Conservation (phyloP, 2,113 vertebrate species). For the Amphiprion percula region DNA sequence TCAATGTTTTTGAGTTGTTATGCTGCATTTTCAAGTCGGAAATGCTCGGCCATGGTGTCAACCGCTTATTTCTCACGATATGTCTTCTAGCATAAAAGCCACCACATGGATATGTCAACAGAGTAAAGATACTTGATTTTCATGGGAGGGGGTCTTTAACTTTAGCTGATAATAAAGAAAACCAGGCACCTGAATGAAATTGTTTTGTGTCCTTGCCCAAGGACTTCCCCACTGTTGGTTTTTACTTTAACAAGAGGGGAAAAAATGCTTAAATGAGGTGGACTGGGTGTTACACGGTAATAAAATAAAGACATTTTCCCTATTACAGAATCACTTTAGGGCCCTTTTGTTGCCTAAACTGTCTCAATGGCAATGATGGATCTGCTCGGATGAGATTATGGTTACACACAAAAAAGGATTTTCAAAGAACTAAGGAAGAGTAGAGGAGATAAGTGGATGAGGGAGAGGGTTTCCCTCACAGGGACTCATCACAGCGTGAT, state of each 20-base stretch:
- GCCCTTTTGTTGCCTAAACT: constrained; percentile 19
- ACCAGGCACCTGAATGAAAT: not conserved
- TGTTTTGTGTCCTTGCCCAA: not conserved
- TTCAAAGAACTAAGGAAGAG: constrained; percentile 51
- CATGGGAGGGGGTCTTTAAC: no score
- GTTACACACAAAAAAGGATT: constrained; percentile 48
- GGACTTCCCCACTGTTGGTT: not conserved
- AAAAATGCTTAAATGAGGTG: not conserved
- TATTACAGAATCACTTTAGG: constrained; percentile 24
- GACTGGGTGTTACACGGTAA: not conserved
- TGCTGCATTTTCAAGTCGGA: no score
- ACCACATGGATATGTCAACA: no score
- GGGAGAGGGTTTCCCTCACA: constrained; percentile 22
- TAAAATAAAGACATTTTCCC: not conserved
- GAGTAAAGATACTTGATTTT: no score
- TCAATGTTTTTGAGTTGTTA: no score
- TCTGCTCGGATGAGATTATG: constrained; percentile 44
- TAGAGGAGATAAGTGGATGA: constrained; percentile 49
- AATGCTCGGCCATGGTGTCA: no score
- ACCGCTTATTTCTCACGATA: no score
- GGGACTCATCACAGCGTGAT: constrained; percentile 33
- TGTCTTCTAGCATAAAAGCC: no score
- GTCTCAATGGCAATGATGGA: constrained; percentile 31
- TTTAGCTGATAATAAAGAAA: not conserved
- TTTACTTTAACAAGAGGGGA: not conserved